Evolutionary conservation across 2,797 vertebrate species (phyloP), one percentile per base, ranked within the genome.

Genomic region (Varecia variegata): DNA sequence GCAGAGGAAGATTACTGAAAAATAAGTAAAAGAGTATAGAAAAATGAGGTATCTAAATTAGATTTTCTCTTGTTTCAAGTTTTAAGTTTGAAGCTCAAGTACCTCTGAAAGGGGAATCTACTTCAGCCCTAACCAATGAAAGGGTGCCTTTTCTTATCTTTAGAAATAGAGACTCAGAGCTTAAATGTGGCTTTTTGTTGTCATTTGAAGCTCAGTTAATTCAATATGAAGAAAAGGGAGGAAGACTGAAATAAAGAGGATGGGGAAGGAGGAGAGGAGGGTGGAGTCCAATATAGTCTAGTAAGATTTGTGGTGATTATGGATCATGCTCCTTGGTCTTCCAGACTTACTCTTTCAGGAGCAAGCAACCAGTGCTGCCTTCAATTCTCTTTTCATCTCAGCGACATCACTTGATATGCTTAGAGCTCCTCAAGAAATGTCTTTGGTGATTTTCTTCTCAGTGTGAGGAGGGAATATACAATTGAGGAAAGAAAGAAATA

Each of bases 371-470:
- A 43, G 52, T 3, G 5, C 32, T 86, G 81, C 54, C 73, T 94
- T 81, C 18, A n/a, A 47, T 50, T 52, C 11, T 40, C 6, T 76
- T 93, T 93, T 43, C 6, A n/a, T 40, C 23, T 43, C 27, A 82
- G 38, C 3, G 77, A 45, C 2, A 25, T 21, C 6, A 30, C 45
- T 30, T 54, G n/a, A 62, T 38, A 47, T 71, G 89, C 76, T 58
- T 88, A 74, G n/a, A 92, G 23, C 13, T n/a, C 40, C 2, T 92
- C 14, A 13, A 30, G 56, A 40, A 84, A 54, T 79, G 40, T 21
- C 54, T 96, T 82, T 82, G 32, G 17, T 52, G n/a, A 73, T 95
- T 96, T 96, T 90, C 47, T 56, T 93, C 82, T 95, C 62, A 90
- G 40, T 83, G 32, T 81, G 70, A 95, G 38, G 15, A 95, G 14